Evolutionary conservation across 2,797 vertebrate species (phyloP).

Genomic region (Leptodactylus fallax): DNA sequence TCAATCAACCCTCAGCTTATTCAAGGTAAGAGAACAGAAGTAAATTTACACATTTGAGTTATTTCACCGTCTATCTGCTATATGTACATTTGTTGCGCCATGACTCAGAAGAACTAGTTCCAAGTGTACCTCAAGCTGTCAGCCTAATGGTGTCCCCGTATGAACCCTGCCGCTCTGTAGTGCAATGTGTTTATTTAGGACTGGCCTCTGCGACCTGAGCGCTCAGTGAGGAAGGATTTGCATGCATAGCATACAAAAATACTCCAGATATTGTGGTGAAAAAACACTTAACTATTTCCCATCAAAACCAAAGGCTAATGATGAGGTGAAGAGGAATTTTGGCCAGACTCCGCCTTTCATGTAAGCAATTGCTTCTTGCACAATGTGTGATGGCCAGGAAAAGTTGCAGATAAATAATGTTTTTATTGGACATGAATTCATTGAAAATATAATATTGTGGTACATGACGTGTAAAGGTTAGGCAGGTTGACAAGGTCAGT

Average conservation of each 20-base stretch:
- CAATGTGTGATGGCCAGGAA: neutral
- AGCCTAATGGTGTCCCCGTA: neutral
- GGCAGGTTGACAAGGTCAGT: no score
- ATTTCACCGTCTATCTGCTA: neutral
- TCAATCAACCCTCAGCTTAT: constrained; percentile 52
- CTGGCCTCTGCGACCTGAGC: neutral
- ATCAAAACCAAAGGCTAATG: neutral
- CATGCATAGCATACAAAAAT: neutral
- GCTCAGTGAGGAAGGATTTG: neutral
- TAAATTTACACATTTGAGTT: neutral
- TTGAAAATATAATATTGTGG: no score
- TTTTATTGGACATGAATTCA: neutral
- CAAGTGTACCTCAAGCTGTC: neutral
- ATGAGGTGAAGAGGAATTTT: neutral
- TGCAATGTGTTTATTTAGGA: neutral
- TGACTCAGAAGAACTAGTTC: constrained; percentile 26
- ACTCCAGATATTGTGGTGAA: neutral
- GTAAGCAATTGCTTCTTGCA: neutral
- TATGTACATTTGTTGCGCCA: neutral
- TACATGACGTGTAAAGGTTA: no score
- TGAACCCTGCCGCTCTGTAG: constrained; percentile 20
- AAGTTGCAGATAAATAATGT: neutral
- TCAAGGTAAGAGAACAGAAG: constrained; percentile 36
- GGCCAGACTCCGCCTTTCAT: neutral
- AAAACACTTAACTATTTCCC: neutral